These are phyloP conservation scores for Acanthosoma haemorrhoidale DNA, from an alignment of 2,888 invertebrate genomes.

Conservation along the genomic window DNA sequence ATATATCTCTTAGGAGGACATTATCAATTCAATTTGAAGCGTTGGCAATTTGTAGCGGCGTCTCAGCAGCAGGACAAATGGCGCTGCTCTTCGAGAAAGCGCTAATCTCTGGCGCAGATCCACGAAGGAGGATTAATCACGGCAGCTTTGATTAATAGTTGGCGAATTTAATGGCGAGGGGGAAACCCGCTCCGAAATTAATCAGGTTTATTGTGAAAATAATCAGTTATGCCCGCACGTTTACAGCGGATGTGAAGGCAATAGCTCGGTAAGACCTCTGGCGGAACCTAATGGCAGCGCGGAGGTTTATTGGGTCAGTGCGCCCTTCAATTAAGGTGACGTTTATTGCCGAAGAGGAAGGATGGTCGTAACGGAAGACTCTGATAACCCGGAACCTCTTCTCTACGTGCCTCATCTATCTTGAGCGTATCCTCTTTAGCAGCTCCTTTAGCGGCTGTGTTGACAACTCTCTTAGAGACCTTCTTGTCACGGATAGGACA, in stretches of 20 bases:
- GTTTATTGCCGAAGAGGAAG: background rate
- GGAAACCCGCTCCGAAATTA: background rate
- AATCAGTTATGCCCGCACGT: background rate
- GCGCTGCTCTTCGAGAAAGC: background rate
- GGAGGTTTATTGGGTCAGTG: background rate
- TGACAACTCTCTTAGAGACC: too few species aligned
- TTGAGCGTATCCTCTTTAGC: too few species aligned
- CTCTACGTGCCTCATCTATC: too few species aligned
- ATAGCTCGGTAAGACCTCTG: background rate
- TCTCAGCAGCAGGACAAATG: background rate
- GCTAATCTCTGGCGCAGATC: background rate
- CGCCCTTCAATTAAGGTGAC: background rate
- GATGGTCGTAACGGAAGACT: too few species aligned
- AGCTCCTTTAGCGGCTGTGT: too few species aligned
- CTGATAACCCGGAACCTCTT: background rate
- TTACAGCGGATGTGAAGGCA: too few species aligned
- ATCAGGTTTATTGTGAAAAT: background rate
- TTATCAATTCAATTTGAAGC: conserved; percentile 7
- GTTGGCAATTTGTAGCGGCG: background rate
- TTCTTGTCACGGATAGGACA: too few species aligned
- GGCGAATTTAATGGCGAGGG: background rate
- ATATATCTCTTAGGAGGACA: background rate
- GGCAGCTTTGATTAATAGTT: background rate
- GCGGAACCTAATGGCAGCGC: background rate
- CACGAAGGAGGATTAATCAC: conserved; percentile 1